These are phyloP conservation scores for Amphipoea lucens DNA, from an alignment of 2,888 invertebrate genomes.

Conservation along the genomic window DNA sequence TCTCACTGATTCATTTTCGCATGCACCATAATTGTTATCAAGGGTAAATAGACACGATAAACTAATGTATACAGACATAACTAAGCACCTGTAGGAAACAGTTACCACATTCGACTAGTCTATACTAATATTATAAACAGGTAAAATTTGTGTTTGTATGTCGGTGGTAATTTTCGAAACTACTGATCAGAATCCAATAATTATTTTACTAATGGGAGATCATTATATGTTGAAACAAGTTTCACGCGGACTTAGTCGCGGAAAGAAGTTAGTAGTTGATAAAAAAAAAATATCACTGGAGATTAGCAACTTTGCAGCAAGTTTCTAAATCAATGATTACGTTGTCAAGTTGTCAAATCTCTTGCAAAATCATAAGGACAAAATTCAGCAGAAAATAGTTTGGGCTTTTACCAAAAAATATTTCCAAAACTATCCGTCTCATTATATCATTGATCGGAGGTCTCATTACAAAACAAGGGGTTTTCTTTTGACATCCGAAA, in stretches of 20 bases:
- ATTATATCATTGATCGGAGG: no score
- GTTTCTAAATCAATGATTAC: neutral
- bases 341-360: neutral
- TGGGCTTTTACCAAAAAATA: no score
- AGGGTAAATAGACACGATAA: conserved; percentile 38
- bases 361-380: neutral
- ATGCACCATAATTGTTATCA: conserved; percentile 48
- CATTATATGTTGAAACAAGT: no score
- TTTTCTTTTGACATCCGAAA: no score
- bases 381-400: neutral
- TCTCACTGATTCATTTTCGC: conserved; percentile 50
- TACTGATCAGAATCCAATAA: neutral
- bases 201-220: neutral
- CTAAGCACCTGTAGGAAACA: neutral
- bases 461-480: no score
- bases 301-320: neutral
- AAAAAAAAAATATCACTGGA: no score
- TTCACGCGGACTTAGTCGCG: no score
- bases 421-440: no score
- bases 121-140: neutral
- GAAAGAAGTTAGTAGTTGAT: no score
- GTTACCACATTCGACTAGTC: neutral
- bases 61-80: conserved; percentile 9
- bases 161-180: neutral
- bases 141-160: neutral